Percentiles rank a stretch among this genome's conserved stretches.
These are phyloP conservation scores for Crax fasciolata DNA, from an alignment of 2,797 vertebrate species.

Conservation along the genomic window DNA sequence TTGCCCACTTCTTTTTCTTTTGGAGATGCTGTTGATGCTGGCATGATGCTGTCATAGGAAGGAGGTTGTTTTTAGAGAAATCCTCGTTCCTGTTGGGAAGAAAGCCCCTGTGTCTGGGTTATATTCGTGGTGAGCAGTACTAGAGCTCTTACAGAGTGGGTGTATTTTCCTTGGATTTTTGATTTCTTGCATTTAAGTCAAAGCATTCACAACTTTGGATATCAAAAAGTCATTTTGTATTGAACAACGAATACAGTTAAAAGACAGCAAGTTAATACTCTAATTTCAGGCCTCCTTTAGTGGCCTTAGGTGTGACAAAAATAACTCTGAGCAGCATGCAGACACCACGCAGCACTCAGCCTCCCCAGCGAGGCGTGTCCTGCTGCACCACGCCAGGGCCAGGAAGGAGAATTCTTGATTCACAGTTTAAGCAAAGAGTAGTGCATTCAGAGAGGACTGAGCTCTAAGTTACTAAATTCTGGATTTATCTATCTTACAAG, in stretches of 20 bases:
- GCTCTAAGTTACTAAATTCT: neutral
- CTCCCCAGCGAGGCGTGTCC: neutral
- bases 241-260: neutral
- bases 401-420: neutral
- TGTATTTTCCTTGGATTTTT: neutral
- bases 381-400: neutral
- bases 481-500: neutral
- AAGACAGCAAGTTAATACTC: neutral
- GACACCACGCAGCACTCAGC: neutral
- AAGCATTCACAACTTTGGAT: neutral
- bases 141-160: neutral
- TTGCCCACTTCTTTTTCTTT: conserved; percentile 19
- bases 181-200: neutral
- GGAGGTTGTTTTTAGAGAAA: neutral
- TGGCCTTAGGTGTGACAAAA: conserved; percentile 11
- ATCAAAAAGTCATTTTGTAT: neutral
- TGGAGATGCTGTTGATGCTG: conserved; percentile 13
- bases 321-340: neutral
- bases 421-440: neutral
- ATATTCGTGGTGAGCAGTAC: neutral
- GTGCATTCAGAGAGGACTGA: neutral
- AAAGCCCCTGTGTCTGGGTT: neutral
- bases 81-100: neutral
- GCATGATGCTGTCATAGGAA: neutral
- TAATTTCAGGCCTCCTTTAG: neutral